Evolutionary conservation across 2,888 invertebrate species (phyloP).

Genomic region (Iphiclides podalirius): DNA sequence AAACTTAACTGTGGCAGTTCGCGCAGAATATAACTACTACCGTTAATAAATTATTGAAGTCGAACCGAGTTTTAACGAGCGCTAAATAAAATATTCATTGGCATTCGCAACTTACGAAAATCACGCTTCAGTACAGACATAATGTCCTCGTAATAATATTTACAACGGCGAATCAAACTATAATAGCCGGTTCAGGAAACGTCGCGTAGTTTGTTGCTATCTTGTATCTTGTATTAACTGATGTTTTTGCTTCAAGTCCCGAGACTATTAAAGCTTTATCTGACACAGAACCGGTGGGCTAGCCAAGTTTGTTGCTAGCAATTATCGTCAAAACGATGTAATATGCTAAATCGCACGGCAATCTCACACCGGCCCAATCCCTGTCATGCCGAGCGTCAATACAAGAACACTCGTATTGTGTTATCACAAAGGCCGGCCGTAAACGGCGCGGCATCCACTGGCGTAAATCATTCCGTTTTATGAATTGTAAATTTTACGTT

Average conservation of each 20-base stretch:
- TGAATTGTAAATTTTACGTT: slow-evolving; percentile 78
- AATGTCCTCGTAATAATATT: background rate
- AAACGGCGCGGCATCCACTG: slow-evolving; percentile 48
- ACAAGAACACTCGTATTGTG: slow-evolving; percentile 4
- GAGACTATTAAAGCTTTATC: too few species aligned
- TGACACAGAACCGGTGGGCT: too few species aligned
- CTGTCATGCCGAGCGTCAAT: slow-evolving; percentile 17
- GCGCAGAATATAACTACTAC: too few species aligned
- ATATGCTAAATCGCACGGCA: background rate
- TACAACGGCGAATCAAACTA: too few species aligned
- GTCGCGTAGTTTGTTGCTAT: too few species aligned
- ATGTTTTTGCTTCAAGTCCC: too few species aligned
- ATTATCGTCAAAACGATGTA: slow-evolving; percentile 4
- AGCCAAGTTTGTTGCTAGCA: slow-evolving; percentile 1
- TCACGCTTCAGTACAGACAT: background rate
- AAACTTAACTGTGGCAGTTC: too few species aligned
- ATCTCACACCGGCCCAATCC: background rate
- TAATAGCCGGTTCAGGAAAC: background rate
- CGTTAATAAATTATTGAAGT: too few species aligned
- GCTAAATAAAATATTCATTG: background rate
- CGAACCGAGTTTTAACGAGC: background rate
- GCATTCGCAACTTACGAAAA: background rate
- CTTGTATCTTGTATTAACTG: too few species aligned
- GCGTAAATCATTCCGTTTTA: slow-evolving; percentile 74
- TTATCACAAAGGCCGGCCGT: slow-evolving; percentile 23